These are phyloP conservation scores for Drosophila orosa DNA, from an alignment of 1,140 invertebrate species.

Conservation along the genomic window DNA sequence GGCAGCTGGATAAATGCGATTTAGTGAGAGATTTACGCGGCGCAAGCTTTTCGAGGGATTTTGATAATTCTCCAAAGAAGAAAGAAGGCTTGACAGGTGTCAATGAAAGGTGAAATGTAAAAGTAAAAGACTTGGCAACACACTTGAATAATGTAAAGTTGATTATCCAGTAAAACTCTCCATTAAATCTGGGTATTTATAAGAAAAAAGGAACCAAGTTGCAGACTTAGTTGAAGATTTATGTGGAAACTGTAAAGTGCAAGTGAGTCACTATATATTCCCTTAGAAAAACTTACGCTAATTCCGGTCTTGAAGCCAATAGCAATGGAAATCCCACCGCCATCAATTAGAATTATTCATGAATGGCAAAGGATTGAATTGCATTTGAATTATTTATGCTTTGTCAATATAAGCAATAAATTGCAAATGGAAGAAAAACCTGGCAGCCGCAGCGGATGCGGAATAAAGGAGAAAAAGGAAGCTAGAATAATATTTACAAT, in stretches of 20 bases:
- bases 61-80: slow-evolving; percentile 18
- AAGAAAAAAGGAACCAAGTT: background rate
- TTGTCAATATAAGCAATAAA: slow-evolving; percentile 34
- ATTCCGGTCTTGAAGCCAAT: background rate
- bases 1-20: slow-evolving; percentile 73
- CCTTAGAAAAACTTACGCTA: background rate
- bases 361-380: slow-evolving; percentile 27
- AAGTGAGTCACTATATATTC: background rate
- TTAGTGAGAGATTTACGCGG: slow-evolving; percentile 57
- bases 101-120: slow-evolving; percentile 29
- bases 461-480: background rate
- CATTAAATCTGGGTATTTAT: background rate
- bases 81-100: slow-evolving; percentile 46
- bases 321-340: background rate
- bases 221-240: background rate
- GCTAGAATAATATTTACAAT: slow-evolving; percentile 33
- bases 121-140: slow-evolving; percentile 4
- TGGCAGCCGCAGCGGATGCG: background rate
- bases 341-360: slow-evolving; percentile 47
- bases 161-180: slow-evolving; percentile 9
- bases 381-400: slow-evolving; percentile 47
- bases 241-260: background rate
- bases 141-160: background rate
- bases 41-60: slow-evolving; percentile 33
- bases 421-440: slow-evolving; percentile 13